Evolutionary conservation across 1,140 invertebrate genomes (phyloP).

Genomic region (Camponotus floridanus): DNA sequence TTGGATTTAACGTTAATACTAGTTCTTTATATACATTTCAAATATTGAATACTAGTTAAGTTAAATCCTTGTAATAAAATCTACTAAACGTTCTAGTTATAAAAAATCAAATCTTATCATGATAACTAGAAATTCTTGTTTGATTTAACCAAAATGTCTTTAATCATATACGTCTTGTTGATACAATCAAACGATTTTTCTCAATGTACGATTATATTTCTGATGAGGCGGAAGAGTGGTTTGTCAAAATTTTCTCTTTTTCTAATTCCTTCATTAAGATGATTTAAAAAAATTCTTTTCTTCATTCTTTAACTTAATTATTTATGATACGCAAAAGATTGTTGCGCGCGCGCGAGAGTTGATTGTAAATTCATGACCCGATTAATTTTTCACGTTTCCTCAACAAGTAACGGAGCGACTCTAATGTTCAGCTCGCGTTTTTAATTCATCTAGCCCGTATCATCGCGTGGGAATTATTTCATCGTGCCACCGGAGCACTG

Average conservation of each 20-base stretch:
- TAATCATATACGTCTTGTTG: too few relatives aligned
- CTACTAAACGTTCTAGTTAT: too few relatives aligned
- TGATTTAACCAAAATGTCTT: too few relatives aligned
- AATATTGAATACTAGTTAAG: too few relatives aligned
- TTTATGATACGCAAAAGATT: constrained; percentile 8
- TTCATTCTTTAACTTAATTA: background rate
- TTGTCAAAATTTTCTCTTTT: background rate
- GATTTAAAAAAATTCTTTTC: background rate
- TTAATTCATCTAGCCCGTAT: constrained; percentile 46
- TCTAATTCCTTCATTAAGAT: background rate
- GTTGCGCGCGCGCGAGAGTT: background rate
- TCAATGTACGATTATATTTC: too few relatives aligned
- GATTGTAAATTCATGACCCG: constrained; percentile 4
- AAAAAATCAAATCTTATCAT: too few relatives aligned
- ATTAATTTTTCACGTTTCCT: constrained; percentile 35
- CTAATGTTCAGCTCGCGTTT: constrained; percentile 23
- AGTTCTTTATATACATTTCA: too few relatives aligned
- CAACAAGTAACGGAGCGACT: constrained; percentile 22
- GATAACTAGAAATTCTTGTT: too few relatives aligned
- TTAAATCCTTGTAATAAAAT: too few relatives aligned
- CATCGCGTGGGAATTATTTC: constrained; percentile 60
- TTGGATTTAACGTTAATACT: too few relatives aligned
- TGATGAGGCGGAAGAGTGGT: background rate
- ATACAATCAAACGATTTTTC: too few relatives aligned
- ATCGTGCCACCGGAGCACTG: constrained; percentile 50